Base-by-base conservation (phyloP, 2,797 vertebrate species). In the Acanthiza pusilla region DNA sequence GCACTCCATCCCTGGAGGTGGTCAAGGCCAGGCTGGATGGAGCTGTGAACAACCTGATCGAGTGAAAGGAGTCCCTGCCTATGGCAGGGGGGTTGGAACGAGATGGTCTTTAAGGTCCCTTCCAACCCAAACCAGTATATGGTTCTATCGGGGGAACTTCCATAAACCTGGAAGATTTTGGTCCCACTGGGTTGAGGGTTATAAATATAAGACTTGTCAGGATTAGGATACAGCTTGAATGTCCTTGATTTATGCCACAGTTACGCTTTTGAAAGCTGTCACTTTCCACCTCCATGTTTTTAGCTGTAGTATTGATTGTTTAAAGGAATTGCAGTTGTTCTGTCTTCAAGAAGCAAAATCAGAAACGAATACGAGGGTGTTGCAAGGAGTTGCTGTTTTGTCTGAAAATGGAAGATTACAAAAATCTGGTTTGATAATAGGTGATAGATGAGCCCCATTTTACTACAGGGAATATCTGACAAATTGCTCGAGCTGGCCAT, bases 31-130 rank as follows among this genome's bases (percentile, higher is more conserved):
- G 51, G 25, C 9, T 65, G 58, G 38, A 40, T 51, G 29, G 65
- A 38, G 25, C n/a, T 65, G 58, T 45, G n/a, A 77, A 45, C 45
- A 58, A 10, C 51, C 36, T 45, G 21, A 29, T 32, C 17, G 16
- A 38, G 29, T 51, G 38, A 26, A 83, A 58, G 21, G 17, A 32
- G 51, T 63, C 65, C 29, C 29, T 83, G 38, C 1, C 0, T 27
- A 16, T 58, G 20, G 57, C 21, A 40, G 9, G 8, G 36, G 20
- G 12, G 2, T 7, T 65, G 65, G n/a, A 63, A 34, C 0, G 0
- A 57, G n/a, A 45, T 51, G 15, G 17, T 45, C 29, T 51, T 76
- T 30, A 22, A 58, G 34, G 45, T 53, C n/a, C 29, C 29, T 58
- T 65, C 45, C 65, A 51, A 30, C 25, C 25, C 72, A 83, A 26